Evolutionary conservation across 2,888 invertebrate species (phyloP), one percentile per base, ranked within the genome.

Genomic region (Sarcophaga caerulescens): DNA sequence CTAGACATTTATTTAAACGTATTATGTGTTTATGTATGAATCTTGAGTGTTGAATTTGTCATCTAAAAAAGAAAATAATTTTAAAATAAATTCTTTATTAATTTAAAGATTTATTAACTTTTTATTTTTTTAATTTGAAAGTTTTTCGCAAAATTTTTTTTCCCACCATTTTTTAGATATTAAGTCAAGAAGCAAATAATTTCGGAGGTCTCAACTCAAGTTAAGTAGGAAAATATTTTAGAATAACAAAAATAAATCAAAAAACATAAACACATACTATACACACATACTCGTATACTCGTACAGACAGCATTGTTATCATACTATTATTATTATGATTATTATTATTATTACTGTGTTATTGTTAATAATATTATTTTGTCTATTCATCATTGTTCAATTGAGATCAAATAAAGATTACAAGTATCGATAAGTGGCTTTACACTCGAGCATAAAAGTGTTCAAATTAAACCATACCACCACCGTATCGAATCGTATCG

Each of bases 371-470:
- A 62, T 82, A 69, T 75, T 79, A 81, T 79, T 87, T 87, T 85
- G 87, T 85, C 87, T 82, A 87, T 87, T 87, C 87, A 87, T 87
- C 87, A 87, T 87, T 81, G 87, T 83, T 83, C 81, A 83, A 87
- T 87, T 87, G 87, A 85, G 87, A 87, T 84, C 85, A 79, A 81
- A 83, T 85, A 84, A 84, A 87, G 87, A 87, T 87, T 87, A 87
- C 87, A 85, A 85, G 83, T 85, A 87, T 87, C 78, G 87, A 87
- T 87, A 87, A 87, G 85, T 87, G 85, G 85, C 83, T 87, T 75
- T 84, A 85, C 85, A 87, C 86, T 86, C 83, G 77, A 86, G 83
- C 86, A 86, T 77, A 86, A 86, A 86, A 86, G 86, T 86, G 86
- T 84, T 84, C 74, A 81, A 86, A 86, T 86, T 84, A 81, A 84